phyloP scores from a whole-genome alignment of 2,113 vertebrate species.

The Elachura formosa region DNA sequence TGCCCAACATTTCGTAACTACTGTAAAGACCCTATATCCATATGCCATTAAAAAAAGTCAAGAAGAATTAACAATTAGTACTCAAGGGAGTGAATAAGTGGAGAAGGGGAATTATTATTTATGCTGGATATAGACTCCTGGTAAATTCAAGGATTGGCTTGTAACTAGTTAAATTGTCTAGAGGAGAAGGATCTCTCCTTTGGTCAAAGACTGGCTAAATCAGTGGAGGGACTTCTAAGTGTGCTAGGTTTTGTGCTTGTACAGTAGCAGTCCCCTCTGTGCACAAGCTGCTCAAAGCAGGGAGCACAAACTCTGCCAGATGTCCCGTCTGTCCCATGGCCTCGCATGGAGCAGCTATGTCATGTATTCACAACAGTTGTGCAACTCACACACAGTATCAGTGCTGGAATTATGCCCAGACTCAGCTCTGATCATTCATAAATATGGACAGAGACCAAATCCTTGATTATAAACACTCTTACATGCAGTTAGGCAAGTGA shows the following conservation, averaged over 20 bases:
- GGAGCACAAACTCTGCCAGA: neutral
- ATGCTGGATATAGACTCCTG: neutral
- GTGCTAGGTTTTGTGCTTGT: accelerated
- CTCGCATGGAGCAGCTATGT: neutral
- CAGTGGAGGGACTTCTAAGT: neutral
- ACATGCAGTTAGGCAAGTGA: neutral
- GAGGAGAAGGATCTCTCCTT: neutral
- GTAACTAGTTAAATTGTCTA: neutral
- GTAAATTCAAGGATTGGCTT: neutral
- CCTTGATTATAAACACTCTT: conserved; percentile 42
- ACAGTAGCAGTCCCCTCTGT: neutral
- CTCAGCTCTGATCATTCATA: conserved; percentile 49
- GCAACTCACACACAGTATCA: conserved; percentile 25
- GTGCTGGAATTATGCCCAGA: neutral
- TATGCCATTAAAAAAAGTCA: neutral
- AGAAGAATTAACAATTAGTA: neutral
- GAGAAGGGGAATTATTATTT: neutral
- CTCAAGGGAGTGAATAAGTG: neutral
- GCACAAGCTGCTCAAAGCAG: neutral
- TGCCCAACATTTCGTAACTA: neutral
- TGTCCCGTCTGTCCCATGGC: neutral
- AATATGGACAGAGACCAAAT: conserved; percentile 40
- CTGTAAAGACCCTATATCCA: neutral
- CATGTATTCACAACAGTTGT: conserved; percentile 20
- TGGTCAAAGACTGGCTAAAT: neutral